Evolutionary conservation across 2,888 invertebrate species (phyloP).

Genomic region (Noctua janthe): DNA sequence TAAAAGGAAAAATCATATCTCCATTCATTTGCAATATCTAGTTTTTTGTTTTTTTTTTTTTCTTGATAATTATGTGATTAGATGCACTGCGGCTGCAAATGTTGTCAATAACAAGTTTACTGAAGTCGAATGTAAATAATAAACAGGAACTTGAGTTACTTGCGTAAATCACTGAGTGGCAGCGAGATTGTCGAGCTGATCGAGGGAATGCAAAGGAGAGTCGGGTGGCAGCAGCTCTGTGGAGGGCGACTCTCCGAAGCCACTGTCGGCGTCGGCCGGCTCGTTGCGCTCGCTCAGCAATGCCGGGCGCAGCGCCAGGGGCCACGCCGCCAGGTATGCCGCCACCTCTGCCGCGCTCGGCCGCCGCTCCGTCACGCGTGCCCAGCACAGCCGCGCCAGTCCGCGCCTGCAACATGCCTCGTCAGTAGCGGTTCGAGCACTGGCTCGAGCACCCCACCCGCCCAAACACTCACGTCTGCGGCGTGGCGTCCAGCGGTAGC

Average conservation of each 20-base stretch:
- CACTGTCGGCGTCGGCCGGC: conserved; percentile 67
- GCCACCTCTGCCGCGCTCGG: conserved; percentile 94
- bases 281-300: conserved; percentile 62
- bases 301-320: conserved; percentile 83
- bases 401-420: conserved; percentile 75
- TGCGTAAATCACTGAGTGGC: conserved; percentile 20
- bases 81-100: not conserved
- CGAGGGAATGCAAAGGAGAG: conserved; percentile 25
- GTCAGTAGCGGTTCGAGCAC: not conserved
- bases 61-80: not conserved
- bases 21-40: no score
- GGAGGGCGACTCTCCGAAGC: conserved; percentile 66
- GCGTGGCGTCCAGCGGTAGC: conserved; percentile 91
- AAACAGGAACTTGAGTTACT: not conserved
- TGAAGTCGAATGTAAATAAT: not conserved
- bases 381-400: conserved; percentile 94
- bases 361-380: conserved; percentile 91
- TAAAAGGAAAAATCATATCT: no score
- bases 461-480: conserved; percentile 68
- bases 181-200: conserved; percentile 23
- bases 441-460: no score
- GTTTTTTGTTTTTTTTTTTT: no score
- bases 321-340: conserved; percentile 93
- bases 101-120: not conserved
- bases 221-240: conserved; percentile 52